Evolutionary conservation across 2,797 vertebrate species (phyloP), one percentile per base, ranked within the genome.

Genomic region (Gymnocypris eckloni): DNA sequence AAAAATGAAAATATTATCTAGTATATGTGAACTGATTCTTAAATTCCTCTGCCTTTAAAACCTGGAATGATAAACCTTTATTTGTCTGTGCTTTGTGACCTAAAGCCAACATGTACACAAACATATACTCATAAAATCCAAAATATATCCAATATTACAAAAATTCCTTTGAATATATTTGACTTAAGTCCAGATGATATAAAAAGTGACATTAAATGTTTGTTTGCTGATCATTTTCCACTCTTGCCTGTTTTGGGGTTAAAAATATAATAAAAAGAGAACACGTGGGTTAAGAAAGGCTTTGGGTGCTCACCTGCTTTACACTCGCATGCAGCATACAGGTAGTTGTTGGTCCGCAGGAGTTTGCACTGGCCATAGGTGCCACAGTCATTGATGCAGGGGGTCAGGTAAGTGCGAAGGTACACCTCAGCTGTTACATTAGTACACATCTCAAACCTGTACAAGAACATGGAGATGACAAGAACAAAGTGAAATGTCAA

Each of bases 361-460:
- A 99, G 97, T 90, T 99, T 99, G 96, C 98, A 99, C 94, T 99
- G 98, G 59, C 98, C 98, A 0, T 99, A 99, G 0, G 97, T 96
- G 79, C 98, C 98, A 0, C 98, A 99, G 95, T 99, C 98, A 0
- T 98, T 98, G 93, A 99, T 97, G 88, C 98, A 99, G 0, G 98
- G 98, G 0, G 98, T 99, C 91, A 99, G 96, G 92, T 97, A 99
- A 11, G 97, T 95, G 0, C 97, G 96, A 91, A 99, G 95, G 71
- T 98, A 97, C 83, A 99, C 97, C 93, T 99, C 97, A 0, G 97
- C 96, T 0, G 98, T 99, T 59, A 97, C 91, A 0, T 99, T 99
- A 88, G 80, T 88, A 91, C 98, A 99, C 1, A 92, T 89, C 88
- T 96, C 93, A 3, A 97, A 97, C 88, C 98, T 99, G 89, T 6